Evolutionary conservation across 2,888 invertebrate genomes (phyloP).

Genomic region (Diaperis boleti): DNA sequence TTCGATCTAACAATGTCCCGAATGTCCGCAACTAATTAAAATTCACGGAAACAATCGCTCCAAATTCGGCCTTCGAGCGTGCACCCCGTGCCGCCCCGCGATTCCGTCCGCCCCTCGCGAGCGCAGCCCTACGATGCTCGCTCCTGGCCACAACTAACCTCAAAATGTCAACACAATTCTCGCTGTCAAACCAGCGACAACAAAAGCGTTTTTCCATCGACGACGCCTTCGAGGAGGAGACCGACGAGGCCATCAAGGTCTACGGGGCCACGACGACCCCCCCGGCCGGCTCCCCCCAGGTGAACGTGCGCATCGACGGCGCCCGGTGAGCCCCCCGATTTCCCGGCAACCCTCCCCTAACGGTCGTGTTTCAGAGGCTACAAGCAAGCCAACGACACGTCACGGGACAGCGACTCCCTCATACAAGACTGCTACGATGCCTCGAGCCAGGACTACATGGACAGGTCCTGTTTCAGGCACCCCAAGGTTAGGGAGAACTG

Average conservation of each 20-base stretch:
- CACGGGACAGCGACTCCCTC: conserved; percentile 84
- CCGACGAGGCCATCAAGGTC: conserved; percentile 84
- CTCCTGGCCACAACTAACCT: conserved; percentile 29
- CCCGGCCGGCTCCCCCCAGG: conserved; percentile 65
- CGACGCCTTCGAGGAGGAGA: conserved; percentile 88
- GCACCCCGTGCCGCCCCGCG: no score
- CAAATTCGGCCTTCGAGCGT: no score
- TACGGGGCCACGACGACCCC: conserved; percentile 81
- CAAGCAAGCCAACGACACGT: conserved; percentile 80
- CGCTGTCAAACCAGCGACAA: conserved; percentile 55
- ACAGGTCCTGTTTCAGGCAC: conserved; percentile 65
- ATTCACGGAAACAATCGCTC: no score
- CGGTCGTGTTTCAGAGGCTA: conserved; percentile 71
- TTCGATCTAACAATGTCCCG: no score
- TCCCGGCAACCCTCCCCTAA: neutral
- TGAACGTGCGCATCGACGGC: conserved; percentile 59
- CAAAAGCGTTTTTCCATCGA: conserved; percentile 84
- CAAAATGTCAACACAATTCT: conserved; percentile 54
- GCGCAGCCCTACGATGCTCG: no score
- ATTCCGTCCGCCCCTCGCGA: no score
- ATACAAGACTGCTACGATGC: conserved; percentile 81
- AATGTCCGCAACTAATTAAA: no score
- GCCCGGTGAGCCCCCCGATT: conserved; percentile 49
- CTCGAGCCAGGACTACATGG: conserved; percentile 60
- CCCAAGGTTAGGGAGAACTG: conserved; percentile 78